Conservation (phyloP, 2,113 vertebrate genomes). For the Oryzias javanicus region DNA sequence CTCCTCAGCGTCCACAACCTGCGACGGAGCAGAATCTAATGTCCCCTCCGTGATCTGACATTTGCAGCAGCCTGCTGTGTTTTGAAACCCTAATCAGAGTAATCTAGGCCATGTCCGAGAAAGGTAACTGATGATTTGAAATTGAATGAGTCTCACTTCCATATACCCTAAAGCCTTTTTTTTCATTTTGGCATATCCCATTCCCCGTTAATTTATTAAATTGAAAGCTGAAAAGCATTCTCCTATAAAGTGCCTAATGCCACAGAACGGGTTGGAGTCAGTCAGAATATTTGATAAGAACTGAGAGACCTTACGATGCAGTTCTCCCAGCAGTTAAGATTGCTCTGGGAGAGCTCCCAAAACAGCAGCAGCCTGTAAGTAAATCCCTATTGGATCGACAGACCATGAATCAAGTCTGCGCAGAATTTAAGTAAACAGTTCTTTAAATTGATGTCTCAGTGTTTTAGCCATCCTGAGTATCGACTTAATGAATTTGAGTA, state of each 20-base stretch:
- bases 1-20: not conserved
- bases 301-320: not conserved
- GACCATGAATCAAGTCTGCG: not conserved
- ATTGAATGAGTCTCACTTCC: not conserved
- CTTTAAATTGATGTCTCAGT: not conserved
- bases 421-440: not conserved
- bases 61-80: not conserved
- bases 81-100: slow-evolving; percentile 1
- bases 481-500: too few relatives aligned
- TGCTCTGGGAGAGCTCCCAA: not conserved
- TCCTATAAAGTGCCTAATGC: not conserved
- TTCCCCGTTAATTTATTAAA: not conserved
- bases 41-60: not conserved
- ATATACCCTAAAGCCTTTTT: not conserved
- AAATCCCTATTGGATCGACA: not conserved
- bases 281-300: not conserved
- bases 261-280: not conserved
- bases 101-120: not conserved
- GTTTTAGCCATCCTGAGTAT: not conserved
- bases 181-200: not conserved
- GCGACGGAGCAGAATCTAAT: not conserved
- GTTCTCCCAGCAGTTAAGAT: not conserved
- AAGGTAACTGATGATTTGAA: not conserved
- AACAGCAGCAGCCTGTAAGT: not conserved
- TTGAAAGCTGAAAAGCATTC: not conserved